Evolutionary conservation across 2,113 vertebrate genomes (phyloP).

Genomic region (Thoracochromis brauschi): DNA sequence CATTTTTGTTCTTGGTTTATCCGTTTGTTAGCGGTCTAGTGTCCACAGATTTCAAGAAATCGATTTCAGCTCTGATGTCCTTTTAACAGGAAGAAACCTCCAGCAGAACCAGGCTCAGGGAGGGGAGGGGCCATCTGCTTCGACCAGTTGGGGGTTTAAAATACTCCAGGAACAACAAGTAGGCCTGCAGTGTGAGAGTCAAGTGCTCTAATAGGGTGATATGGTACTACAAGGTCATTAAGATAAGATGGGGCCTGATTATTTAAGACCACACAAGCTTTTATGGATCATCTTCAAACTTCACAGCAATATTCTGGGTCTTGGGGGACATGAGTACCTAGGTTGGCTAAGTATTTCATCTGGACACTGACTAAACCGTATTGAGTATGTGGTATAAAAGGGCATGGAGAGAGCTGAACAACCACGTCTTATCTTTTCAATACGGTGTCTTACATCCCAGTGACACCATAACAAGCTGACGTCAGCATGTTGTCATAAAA

Average conservation of each 20-base stretch:
- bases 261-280: not conserved
- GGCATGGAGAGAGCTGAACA: not conserved
- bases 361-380: not conserved
- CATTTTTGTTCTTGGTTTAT: not conserved
- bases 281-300: not conserved
- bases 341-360: not conserved
- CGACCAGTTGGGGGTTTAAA: rapidly evolving
- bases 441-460: not conserved
- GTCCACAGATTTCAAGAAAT: not conserved
- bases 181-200: rapidly evolving
- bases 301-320: not conserved
- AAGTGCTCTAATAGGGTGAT: not conserved
- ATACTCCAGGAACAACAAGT: not conserved
- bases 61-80: not conserved
- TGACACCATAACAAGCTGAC: not conserved
- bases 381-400: not conserved
- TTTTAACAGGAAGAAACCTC: not conserved
- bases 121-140: not conserved
- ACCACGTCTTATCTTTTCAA: not conserved
- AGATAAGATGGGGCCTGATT: not conserved
- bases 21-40: not conserved
- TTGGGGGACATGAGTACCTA: not conserved
- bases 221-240: not conserved
- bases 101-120: not conserved
- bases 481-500: not conserved